These are phyloP conservation scores for Clavelina lepadiformis DNA, from an alignment of 23 tunicate genomes.

Conservation along the genomic window DNA sequence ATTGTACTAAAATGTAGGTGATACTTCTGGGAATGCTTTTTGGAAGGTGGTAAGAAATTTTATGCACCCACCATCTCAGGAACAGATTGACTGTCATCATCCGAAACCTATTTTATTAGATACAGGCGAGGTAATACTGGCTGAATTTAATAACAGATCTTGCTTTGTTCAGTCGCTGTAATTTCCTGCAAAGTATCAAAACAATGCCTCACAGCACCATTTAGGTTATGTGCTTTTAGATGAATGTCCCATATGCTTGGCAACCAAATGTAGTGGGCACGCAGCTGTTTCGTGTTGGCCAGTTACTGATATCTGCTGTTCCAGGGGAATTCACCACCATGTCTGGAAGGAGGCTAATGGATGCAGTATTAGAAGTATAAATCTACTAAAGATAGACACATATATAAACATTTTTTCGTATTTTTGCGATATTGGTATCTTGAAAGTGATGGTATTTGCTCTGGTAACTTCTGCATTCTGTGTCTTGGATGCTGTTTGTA, in stretches of 20 bases:
- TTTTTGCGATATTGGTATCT: not conserved
- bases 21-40: constrained; percentile 60
- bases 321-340: constrained; percentile 93
- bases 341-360: constrained; percentile 75
- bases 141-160: not conserved
- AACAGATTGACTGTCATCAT: constrained; percentile 56
- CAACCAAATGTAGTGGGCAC: constrained; percentile 89
- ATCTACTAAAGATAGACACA: too few species aligned
- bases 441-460: not conserved
- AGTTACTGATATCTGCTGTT: constrained; percentile 57
- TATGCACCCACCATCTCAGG: constrained; percentile 55
- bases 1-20: constrained; percentile 12
- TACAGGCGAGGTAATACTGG: constrained; percentile 53
- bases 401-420: too few species aligned
- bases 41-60: constrained; percentile 61
- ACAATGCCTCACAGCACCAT: too few species aligned
- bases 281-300: constrained; percentile 78
- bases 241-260: constrained; percentile 75
- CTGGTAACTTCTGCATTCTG: not conserved
- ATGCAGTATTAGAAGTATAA: constrained; percentile 55
- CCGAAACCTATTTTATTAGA: constrained; percentile 81
- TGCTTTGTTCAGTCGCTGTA: not conserved
- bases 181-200: too few species aligned
- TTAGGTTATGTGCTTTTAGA: constrained; percentile 25
- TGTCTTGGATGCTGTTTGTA: not conserved